A percentile compares a stretch with the other conserved stretches of the same genome.
Conservation (phyloP, 2,113 vertebrate species). For the Epinephelus fuscoguttatus region DNA sequence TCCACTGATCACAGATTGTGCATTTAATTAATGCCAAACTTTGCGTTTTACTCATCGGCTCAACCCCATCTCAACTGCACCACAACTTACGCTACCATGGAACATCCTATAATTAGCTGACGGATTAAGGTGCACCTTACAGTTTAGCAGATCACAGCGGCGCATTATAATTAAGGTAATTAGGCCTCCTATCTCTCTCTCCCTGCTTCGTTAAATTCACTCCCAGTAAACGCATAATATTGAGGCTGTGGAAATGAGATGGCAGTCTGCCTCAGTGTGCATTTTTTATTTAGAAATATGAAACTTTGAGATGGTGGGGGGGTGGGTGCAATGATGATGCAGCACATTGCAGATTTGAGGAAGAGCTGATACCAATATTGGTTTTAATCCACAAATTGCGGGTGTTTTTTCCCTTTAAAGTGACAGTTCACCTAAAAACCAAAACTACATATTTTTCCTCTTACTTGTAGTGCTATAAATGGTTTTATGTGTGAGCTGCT, state of each 20-base stretch:
- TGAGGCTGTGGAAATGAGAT: constrained; percentile 61
- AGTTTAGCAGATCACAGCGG: constrained; percentile 77
- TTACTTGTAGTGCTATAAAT: no score
- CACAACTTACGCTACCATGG: constrained; percentile 8
- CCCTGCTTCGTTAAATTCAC: constrained; percentile 68
- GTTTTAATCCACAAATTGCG: not conserved
- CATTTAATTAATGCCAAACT: constrained; percentile 59
- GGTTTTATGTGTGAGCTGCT: no score
- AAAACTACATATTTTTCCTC: no score
- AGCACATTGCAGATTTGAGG: not conserved
- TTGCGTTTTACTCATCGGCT: constrained; percentile 35
- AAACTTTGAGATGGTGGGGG: constrained; percentile 11
- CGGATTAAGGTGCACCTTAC: constrained; percentile 79
- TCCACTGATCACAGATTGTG: constrained; percentile 28
- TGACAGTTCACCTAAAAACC: no score
- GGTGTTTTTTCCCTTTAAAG: not conserved
- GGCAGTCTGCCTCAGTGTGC: constrained; percentile 16
- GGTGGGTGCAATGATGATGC: not conserved
- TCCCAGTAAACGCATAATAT: constrained; percentile 64
- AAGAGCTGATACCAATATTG: not conserved
- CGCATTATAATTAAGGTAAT: constrained; percentile 81
- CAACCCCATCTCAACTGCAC: constrained; percentile 25
- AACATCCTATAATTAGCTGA: constrained; percentile 75
- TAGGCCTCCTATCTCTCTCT: constrained; percentile 67
- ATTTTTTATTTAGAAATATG: constrained; percentile 4